These are phyloP conservation scores for Acanthis flammea DNA, from an alignment of 2,797 vertebrate species.

Conservation along the genomic window DNA sequence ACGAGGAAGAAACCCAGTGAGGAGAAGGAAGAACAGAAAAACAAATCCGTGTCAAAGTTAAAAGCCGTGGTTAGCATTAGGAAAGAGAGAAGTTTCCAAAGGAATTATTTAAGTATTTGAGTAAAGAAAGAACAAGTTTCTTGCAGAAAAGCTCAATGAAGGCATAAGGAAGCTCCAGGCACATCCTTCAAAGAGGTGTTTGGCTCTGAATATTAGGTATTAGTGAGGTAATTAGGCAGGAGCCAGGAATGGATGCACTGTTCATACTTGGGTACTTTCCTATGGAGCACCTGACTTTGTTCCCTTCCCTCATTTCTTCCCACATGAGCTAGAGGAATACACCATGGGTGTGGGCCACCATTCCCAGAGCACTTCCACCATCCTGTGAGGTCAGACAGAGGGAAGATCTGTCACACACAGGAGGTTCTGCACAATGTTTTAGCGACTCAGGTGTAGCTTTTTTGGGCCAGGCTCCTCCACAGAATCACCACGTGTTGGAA, in stretches of 20 bases:
- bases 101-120: background rate
- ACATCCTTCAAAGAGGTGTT: background rate
- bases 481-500: accelerated
- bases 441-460: background rate
- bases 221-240: background rate
- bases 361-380: background rate
- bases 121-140: background rate
- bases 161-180: background rate
- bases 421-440: background rate
- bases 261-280: background rate
- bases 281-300: background rate
- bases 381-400: background rate
- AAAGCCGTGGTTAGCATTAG: background rate
- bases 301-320: background rate
- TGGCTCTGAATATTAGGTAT: background rate
- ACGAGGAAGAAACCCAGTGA: background rate
- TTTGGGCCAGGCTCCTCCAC: background rate
- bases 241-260: background rate
- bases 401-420: background rate
- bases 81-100: background rate
- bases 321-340: background rate
- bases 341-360: too few species aligned
- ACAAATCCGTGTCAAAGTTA: background rate
- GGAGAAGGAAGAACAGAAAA: background rate
- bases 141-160: background rate